These are phyloP conservation scores for Luperina nickerlii DNA, from an alignment of 2,888 invertebrate genomes.

Conservation along the genomic window DNA sequence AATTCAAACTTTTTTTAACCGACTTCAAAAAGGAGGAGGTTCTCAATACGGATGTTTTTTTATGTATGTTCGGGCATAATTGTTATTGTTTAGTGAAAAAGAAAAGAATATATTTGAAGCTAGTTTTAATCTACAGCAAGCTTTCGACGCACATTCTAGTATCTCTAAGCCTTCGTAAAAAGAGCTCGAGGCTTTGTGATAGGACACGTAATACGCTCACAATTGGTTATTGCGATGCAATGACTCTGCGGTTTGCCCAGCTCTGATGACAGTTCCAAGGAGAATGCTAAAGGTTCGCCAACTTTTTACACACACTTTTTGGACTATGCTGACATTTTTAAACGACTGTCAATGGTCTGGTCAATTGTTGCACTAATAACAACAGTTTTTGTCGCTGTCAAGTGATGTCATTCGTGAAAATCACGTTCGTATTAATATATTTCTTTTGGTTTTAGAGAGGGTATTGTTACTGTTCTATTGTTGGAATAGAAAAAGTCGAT, in stretches of 20 bases:
- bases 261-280: conserved; percentile 78
- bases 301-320: conserved; percentile 66
- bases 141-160: conserved; percentile 67
- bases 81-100: neutral
- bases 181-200: conserved; percentile 86
- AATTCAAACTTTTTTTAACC: no score
- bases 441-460: conserved; percentile 19
- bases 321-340: conserved; percentile 50
- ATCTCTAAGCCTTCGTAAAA: conserved; percentile 68
- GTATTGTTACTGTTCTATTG: conserved; percentile 20
- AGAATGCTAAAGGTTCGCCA: conserved; percentile 79
- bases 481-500: neutral
- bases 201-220: conserved; percentile 89
- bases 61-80: no score
- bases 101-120: neutral
- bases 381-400: conserved; percentile 25
- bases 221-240: conserved; percentile 90
- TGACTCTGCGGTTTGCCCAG: conserved; percentile 88
- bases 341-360: conserved; percentile 47
- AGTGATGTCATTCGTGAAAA: conserved; percentile 38
- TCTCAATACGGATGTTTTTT: no score
- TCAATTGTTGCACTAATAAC: conserved; percentile 49
- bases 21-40: no score
- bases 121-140: neutral
- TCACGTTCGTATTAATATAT: conserved; percentile 42